A percentile compares a stretch with the other conserved stretches of the same genome.
phyloP scores from a whole-genome alignment of 2,797 vertebrate genomes.

The Gambusia yucatana region DNA sequence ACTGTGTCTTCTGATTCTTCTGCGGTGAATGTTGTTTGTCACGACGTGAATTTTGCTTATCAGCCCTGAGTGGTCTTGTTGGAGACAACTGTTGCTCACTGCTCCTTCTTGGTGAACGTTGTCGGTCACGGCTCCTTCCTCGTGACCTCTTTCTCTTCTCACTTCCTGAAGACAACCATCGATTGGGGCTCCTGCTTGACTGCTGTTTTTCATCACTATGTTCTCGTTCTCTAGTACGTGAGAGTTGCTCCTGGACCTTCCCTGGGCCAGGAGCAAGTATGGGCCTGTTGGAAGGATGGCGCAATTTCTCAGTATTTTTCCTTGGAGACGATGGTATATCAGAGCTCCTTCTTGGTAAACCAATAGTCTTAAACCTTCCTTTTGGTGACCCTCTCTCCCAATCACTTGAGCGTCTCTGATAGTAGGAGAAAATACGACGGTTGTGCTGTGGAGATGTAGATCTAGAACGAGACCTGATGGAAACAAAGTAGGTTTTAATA shows the following conservation, averaged over 20 bases:
- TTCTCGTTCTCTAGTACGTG: neutral
- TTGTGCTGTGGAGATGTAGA: neutral
- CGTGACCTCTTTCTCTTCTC: neutral
- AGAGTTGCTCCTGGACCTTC: neutral
- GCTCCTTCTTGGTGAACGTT: neutral
- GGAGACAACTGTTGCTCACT: neutral
- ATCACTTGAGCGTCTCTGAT: neutral
- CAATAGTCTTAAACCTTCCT: neutral
- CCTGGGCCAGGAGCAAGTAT: neutral
- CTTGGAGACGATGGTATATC: neutral
- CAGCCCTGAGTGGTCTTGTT: neutral
- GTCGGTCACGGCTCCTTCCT: neutral
- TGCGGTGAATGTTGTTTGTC: neutral
- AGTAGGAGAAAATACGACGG: neutral
- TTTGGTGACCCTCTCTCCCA: neutral
- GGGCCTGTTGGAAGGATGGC: no score
- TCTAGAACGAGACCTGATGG: neutral
- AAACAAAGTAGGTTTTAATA: neutral
- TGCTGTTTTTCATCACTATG: neutral
- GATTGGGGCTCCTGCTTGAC: neutral
- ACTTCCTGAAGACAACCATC: neutral
- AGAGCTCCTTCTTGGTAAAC: neutral
- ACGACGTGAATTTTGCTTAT: neutral
- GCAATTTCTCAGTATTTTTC: neutral
- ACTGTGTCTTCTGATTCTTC: neutral